A percentile compares a stretch with the other conserved stretches of the same genome.
phyloP scores from a whole-genome alignment of 2,797 vertebrate species.

The Lates japonicus region DNA sequence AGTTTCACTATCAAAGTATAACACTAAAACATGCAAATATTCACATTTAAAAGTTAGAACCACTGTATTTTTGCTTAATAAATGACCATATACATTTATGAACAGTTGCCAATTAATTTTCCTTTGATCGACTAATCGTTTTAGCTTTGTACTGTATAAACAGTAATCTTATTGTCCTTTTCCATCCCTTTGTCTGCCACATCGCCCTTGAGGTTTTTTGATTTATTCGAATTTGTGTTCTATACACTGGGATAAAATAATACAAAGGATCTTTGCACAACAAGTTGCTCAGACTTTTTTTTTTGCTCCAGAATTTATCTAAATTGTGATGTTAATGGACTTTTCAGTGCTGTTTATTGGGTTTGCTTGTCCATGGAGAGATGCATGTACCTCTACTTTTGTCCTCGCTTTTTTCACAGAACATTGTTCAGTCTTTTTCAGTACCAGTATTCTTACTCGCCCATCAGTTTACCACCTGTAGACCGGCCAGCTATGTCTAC shows the following conservation, averaged over 20 bases:
- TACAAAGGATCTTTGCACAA: neutral
- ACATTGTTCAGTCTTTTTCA: neutral
- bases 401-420: neutral
- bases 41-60: neutral
- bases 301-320: neutral
- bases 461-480: neutral
- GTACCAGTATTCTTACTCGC: too few relatives aligned
- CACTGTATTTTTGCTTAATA: too few relatives aligned
- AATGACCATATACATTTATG: too few relatives aligned
- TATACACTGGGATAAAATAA: neutral
- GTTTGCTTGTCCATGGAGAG: neutral
- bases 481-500: constrained; percentile 16
- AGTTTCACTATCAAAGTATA: too few relatives aligned
- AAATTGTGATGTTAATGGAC: neutral
- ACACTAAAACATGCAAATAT: neutral
- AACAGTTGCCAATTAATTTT: too few relatives aligned
- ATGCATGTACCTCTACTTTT: neutral
- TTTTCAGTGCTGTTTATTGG: neutral
- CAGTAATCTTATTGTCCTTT: neutral
- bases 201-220: neutral
- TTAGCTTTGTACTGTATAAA: too few relatives aligned
- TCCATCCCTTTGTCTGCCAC: neutral
- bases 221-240: neutral
- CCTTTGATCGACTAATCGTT: too few relatives aligned
- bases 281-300: neutral